Conservation (phyloP, 2,888 invertebrate genomes). For the Eilema depressum region DNA sequence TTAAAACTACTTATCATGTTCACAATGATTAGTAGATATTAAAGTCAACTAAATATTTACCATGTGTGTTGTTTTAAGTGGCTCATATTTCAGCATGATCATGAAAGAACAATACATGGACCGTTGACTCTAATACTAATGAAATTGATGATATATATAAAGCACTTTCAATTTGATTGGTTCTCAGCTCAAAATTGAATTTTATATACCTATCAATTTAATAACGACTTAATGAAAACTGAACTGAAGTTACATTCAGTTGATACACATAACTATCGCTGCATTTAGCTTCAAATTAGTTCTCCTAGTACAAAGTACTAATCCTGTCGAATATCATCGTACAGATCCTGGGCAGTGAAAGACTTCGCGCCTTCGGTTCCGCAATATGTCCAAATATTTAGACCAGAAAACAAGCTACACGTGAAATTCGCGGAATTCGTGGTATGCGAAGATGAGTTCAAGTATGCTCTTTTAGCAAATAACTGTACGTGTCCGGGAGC, state of each 20-base stretch:
- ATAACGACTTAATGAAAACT: no score
- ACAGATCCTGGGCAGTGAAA: slow-evolving; percentile 98
- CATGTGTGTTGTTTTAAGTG: no score
- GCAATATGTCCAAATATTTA: slow-evolving; percentile 99
- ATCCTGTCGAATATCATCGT: neutral
- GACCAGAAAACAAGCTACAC: slow-evolving; percentile 99
- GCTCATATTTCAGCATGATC: neutral
- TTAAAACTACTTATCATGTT: no score
- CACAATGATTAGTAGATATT: no score
- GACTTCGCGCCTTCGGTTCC: slow-evolving; percentile 98
- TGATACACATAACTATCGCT: no score
- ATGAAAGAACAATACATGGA: neutral
- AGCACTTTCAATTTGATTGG: neutral
- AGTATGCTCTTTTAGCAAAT: slow-evolving; percentile 98
- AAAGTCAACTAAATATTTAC: no score
- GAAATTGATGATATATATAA: no score
- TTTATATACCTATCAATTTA: no score
- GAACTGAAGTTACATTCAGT: no score
- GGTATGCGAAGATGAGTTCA: slow-evolving; percentile 99
- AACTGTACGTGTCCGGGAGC: slow-evolving; percentile 99
- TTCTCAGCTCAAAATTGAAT: neutral
- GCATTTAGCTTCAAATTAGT: no score
- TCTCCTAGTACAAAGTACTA: neutral
- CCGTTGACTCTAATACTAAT: neutral
- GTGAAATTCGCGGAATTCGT: slow-evolving; percentile 99